Evolutionary conservation across 2,888 invertebrate genomes (phyloP).

Genomic region (Cryptops parisi): DNA sequence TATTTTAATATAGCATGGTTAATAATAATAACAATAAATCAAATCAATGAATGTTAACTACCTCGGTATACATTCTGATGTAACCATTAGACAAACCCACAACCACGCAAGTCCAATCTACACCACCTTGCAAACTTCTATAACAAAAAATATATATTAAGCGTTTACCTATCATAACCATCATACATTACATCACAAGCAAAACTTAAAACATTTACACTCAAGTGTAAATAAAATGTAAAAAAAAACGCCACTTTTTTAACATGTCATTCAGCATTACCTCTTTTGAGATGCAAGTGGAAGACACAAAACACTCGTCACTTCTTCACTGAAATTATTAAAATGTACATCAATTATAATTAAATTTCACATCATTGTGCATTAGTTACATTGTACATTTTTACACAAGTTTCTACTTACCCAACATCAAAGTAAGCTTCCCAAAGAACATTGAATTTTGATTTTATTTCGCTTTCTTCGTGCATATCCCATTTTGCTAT

Average conservation of each 20-base stretch:
- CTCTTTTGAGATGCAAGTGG: constrained; percentile 39
- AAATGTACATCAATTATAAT: too few species aligned
- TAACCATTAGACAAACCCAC: constrained; percentile 73
- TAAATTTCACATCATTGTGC: too few species aligned
- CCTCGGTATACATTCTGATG: constrained; percentile 76
- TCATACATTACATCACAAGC: too few species aligned
- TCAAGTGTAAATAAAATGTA: too few species aligned
- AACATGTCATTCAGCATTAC: too few species aligned
- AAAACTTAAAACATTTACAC: too few species aligned
- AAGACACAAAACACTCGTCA: constrained; percentile 38
- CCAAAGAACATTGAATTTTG: constrained; percentile 16
- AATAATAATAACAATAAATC: not conserved
- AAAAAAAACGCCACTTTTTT: too few species aligned
- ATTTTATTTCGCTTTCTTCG: constrained; percentile 19
- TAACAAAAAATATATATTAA: not conserved
- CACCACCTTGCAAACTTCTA: constrained; percentile 43
- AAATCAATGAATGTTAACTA: constrained; percentile 23
- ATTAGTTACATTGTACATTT: too few species aligned
- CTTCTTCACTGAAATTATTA: constrained; percentile 32
- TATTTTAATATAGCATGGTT: too few species aligned
- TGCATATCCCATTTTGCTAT: constrained; percentile 43
- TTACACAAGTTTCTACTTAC: too few species aligned
- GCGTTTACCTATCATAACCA: too few species aligned
- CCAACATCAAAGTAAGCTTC: constrained; percentile 14
- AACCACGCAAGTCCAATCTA: constrained; percentile 87